Evolutionary conservation across 2,797 vertebrate species (phyloP).

Genomic region (Harpagifer antarcticus): DNA sequence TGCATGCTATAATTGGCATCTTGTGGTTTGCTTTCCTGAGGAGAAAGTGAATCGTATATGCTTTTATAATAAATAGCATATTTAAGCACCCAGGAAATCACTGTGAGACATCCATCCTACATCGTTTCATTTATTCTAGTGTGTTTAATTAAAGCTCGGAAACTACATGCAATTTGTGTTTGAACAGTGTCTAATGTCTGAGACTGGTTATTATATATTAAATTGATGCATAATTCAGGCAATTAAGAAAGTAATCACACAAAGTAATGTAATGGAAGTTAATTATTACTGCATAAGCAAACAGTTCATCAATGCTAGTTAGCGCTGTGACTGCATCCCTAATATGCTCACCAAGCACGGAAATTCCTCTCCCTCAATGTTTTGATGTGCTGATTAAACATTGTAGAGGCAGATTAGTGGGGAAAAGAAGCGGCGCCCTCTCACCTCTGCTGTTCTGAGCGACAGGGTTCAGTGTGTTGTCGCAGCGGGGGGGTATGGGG

Average conservation of each 20-base stretch:
- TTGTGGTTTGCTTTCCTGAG: slow-evolving; percentile 97
- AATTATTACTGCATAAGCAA: slow-evolving; percentile 99
- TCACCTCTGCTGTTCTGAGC: slow-evolving; percentile 68
- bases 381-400: slow-evolving; percentile 88
- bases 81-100: slow-evolving; percentile 99
- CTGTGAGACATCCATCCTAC: slow-evolving; percentile 97
- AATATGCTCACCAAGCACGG: slow-evolving; percentile 96
- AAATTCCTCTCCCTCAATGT: slow-evolving; percentile 94
- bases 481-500: slow-evolving; percentile 1
- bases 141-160: slow-evolving; percentile 99
- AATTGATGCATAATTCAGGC: slow-evolving; percentile 99
- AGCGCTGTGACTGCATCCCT: slow-evolving; percentile 98
- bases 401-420: slow-evolving; percentile 83
- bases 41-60: slow-evolving; percentile 95
- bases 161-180: slow-evolving; percentile 99
- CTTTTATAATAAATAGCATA: slow-evolving; percentile 99
- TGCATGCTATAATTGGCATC: slow-evolving; percentile 89
- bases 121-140: slow-evolving; percentile 99
- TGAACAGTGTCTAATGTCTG: slow-evolving; percentile 99
- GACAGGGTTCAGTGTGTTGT: slow-evolving; percentile 60
- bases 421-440: slow-evolving; percentile 64
- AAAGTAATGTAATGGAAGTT: slow-evolving; percentile 99
- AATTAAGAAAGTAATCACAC: slow-evolving; percentile 99
- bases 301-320: slow-evolving; percentile 99
- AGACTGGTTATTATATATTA: slow-evolving; percentile 99